Conservation (phyloP, 2,797 vertebrate species). For the Bradypodion pumilum region DNA sequence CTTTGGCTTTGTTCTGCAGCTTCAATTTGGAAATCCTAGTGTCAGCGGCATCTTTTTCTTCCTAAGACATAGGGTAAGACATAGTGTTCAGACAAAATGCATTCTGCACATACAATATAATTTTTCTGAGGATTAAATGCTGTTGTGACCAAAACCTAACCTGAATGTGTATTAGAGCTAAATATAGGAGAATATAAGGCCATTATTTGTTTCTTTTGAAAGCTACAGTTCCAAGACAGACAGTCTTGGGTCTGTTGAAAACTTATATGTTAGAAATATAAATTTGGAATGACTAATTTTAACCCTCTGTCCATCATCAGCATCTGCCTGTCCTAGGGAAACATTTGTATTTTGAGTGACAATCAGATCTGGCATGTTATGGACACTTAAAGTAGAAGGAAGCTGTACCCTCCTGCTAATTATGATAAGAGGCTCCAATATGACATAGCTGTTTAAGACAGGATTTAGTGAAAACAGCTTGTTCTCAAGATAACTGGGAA, state of each 20-base stretch:
- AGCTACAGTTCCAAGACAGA: neutral
- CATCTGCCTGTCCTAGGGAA: neutral
- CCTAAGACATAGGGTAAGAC: conserved; percentile 69
- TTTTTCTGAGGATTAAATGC: neutral
- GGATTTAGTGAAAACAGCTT: neutral
- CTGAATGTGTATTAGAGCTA: neutral
- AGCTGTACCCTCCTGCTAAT: accelerated
- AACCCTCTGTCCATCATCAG: neutral
- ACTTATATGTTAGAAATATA: neutral
- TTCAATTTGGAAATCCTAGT: conserved; percentile 86
- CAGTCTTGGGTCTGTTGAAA: neutral
- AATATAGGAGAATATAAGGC: neutral
- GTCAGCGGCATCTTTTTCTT: conserved; percentile 85
- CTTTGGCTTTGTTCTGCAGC: conserved; percentile 90
- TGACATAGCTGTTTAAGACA: neutral
- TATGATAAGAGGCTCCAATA: neutral
- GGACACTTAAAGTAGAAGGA: conserved; percentile 25
- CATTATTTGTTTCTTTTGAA: neutral
- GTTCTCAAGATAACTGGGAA: neutral
- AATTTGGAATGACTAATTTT: conserved; percentile 9
- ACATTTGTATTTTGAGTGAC: neutral
- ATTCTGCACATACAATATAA: neutral
- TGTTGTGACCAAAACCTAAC: too few species aligned
- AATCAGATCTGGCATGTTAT: neutral
- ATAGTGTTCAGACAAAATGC: conserved; percentile 17